Conservation (phyloP, 2,888 invertebrate genomes). For the Tinea semifulvella region DNA sequence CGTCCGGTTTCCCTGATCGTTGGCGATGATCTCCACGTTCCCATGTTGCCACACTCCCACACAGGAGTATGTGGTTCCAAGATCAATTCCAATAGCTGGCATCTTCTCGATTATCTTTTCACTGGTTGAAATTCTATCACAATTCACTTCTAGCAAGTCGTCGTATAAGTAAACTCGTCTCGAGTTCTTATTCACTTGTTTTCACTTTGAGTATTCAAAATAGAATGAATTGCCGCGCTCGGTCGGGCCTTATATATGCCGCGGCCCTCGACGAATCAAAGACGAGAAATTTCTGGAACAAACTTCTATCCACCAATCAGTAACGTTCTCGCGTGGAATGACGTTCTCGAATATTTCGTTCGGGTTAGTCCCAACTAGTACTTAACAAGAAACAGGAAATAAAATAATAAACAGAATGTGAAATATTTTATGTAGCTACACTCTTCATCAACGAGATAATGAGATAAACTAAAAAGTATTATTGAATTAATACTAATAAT, state of each 20-base stretch:
- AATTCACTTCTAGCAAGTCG: conserved; percentile 16
- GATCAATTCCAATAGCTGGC: conserved; percentile 58
- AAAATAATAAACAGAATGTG: too few species aligned
- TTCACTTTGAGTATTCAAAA: conserved; percentile 19
- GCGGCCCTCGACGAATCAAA: conserved; percentile 19
- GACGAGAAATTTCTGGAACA: conserved; percentile 18
- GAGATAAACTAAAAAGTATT: too few species aligned
- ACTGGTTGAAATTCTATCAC: conserved; percentile 4
- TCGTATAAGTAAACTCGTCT: conserved; percentile 10
- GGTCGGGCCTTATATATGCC: conserved; percentile 19
- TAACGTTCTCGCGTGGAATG: conserved; percentile 1
- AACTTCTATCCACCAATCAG: conserved; percentile 16
- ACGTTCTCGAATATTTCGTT: background rate
- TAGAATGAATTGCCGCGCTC: conserved; percentile 19
- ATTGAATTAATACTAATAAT: too few species aligned
- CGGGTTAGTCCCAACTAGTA: too few species aligned
- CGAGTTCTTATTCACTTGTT: conserved; percentile 13
- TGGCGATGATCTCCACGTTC: conserved; percentile 76
- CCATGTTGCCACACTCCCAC: conserved; percentile 78
- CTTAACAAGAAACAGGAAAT: too few species aligned
- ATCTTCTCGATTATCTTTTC: conserved; percentile 17
- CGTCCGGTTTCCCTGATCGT: conserved; percentile 65
- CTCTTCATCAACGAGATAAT: too few species aligned
- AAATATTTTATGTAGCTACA: too few species aligned
- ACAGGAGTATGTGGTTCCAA: conserved; percentile 69